Base-by-base conservation (phyloP, 2,888 invertebrate species). In the Habrosyne pyritoides region DNA sequence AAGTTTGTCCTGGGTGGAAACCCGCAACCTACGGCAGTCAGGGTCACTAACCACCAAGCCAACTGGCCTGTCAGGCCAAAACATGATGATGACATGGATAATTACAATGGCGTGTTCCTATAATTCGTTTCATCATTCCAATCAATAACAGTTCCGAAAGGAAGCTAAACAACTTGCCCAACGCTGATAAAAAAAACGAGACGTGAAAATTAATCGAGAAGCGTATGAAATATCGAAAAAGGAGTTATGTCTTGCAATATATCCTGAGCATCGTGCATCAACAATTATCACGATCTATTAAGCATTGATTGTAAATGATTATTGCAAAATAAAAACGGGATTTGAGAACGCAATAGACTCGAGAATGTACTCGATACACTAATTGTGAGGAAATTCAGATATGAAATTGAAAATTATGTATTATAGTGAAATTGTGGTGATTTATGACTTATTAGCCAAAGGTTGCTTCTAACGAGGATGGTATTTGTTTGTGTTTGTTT, bases 271-370 rank as follows among this genome's bases (percentile, higher is more conserved):
- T 59, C 61, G 67, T 65, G 51, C 69, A 60, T 66, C 66, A 63
- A 54, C 62, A 63, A 68, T 81, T 81, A 75, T 63, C 73, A 83
- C 84, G 84, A 83, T 81, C 84, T 80, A 83, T 77, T 84, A 82
- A 84, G 24, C 82, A 83, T 73, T 63, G 74, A 72, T 74, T 67
- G 66, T 63, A 67, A 66, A 61, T 57, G 57, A 63, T 59, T 62
- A 53, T 77, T 77, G 64, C 69, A 57, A 76, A 69, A 77, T 66
- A 61, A 54, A n/a, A 61, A 61, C 63, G 59, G 61, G 63, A 64
- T 22, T 49, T 14, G 8, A 49, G 26, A 54, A 21, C 26, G 10
- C 24, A 52, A 36, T 24, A 14, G 18, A 42, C 18, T 36, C 18
- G 42, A 42, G 14, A 42, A 42, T 42, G 18, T 42, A 18, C 18